Base-by-base conservation (phyloP, 2,888 invertebrate genomes). In the Dryomyza anilis region DNA sequence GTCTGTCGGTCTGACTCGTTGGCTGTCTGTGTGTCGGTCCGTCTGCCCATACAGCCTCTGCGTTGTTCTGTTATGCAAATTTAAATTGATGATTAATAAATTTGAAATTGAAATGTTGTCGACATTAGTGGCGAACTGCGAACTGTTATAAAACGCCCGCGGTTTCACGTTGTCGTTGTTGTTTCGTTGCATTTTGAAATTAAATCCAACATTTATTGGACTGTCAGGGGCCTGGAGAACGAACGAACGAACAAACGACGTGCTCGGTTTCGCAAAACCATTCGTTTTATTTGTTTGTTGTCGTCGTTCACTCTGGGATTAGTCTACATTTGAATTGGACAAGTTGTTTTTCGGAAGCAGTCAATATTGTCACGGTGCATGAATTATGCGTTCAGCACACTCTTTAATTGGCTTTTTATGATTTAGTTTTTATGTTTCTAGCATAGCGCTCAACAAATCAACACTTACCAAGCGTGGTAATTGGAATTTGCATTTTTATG, bases 21-120 rank as follows among this genome's bases (percentile, higher is more conserved):
- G 7, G 6, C 8, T 16, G 29, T 50, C 36, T 45, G 50, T 19
- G 27, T 16, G 57, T 33, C 30, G 56, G 59, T 8, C 21, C 57
- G 23, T 60, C 55, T 36, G 60, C 19, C 30, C 52, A 57, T 57
- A 30, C 52, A 57, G 65, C 52, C 62, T 60, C 58, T 68, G 57
- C 65, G 61, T 23, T 59, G 25, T 21, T n/a, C 53, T 60, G 66
- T 66, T 69, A 69, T 69, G 70, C 69, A 70, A 70, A 70, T 69
- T 70, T 64, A 70, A 68, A 70, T 69, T 70, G 69, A 70, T 69
- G 70, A 70, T 69, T 70, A 70, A 70, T 70, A 70, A 70, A 70
- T 70, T 68, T 70, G 56, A 69, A 70, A 69, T 69, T 70, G 70
- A 67, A 70, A 70, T 70, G 67, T 67, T 69, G 70, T 70, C 66